Percentiles rank a stretch among this genome's conserved stretches.
phyloP scores from a whole-genome alignment of 53 echinoderm and acorn worm genomes.

The Henricia sp. region DNA sequence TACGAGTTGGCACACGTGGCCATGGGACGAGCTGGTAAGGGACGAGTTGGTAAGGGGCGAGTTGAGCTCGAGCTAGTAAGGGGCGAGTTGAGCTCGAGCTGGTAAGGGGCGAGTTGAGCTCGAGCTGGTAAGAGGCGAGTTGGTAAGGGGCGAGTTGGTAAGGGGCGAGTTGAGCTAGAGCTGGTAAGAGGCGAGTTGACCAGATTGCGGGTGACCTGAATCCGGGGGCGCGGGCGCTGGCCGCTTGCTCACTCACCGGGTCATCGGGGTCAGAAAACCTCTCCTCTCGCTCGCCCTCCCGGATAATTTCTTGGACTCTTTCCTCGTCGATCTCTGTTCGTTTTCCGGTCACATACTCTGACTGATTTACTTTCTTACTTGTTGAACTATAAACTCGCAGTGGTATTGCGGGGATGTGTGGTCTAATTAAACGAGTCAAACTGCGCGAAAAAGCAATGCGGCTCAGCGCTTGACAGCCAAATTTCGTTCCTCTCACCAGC shows the following conservation, averaged over 20 bases:
- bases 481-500: conserved; percentile 53
- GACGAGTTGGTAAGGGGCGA: too few species aligned
- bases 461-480: conserved; percentile 35
- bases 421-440: conserved; percentile 6
- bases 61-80: too few species aligned
- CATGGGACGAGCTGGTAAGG: too few species aligned
- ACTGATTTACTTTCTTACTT: conserved; percentile 84
- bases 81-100: too few species aligned
- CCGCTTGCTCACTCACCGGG: conserved; percentile 84
- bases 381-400: conserved; percentile 80
- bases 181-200: too few species aligned
- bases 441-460: background rate
- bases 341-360: conserved; percentile 86
- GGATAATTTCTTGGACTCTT: conserved; percentile 75
- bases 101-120: too few species aligned
- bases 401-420: conserved; percentile 55
- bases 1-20: too few species aligned
- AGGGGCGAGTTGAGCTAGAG: too few species aligned
- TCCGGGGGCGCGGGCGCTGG: too few species aligned
- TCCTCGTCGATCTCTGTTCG: conserved; percentile 77
- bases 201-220: too few species aligned
- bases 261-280: conserved; percentile 63
- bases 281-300: conserved; percentile 60
- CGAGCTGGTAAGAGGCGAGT: too few species aligned
- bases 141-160: too few species aligned